Conservation (phyloP, 2,797 vertebrate genomes). For the Sparidentex hasta region DNA sequence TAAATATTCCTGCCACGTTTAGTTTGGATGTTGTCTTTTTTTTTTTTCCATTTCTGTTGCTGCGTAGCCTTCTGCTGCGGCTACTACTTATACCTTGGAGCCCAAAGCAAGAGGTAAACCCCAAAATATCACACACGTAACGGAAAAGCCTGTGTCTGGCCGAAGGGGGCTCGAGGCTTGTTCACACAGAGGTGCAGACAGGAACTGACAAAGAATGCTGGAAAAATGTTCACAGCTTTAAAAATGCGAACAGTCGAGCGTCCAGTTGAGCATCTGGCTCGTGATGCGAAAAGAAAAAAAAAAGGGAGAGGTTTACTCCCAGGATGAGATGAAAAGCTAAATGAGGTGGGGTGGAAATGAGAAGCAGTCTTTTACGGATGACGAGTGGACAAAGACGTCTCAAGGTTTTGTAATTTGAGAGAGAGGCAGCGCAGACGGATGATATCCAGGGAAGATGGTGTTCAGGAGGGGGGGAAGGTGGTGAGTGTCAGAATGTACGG, state of each 20-base stretch:
- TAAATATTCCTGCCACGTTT: neutral
- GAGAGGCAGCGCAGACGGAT: neutral
- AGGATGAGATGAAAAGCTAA: neutral
- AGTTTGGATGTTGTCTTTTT: neutral
- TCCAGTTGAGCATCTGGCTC: neutral
- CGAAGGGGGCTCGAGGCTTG: neutral
- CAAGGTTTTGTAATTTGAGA: neutral
- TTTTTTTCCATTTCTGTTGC: neutral
- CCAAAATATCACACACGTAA: neutral
- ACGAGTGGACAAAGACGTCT: conserved; percentile 10
- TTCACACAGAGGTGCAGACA: neutral
- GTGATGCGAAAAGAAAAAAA: neutral
- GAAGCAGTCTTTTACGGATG: neutral
- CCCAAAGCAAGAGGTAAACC: conserved; percentile 6
- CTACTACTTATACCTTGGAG: neutral
- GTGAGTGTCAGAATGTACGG: conserved; percentile 41
- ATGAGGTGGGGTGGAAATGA: neutral
- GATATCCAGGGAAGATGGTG: conserved; percentile 35
- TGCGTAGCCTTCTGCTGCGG: neutral
- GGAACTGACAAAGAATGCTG: neutral
- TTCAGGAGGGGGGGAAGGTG: conserved; percentile 29
- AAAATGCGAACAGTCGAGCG: neutral
- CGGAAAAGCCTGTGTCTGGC: neutral
- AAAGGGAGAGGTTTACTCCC: neutral
- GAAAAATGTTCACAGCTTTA: neutral